These are phyloP conservation scores for Lingula anatina DNA, from an alignment of 2,888 invertebrate genomes.

Conservation along the genomic window DNA sequence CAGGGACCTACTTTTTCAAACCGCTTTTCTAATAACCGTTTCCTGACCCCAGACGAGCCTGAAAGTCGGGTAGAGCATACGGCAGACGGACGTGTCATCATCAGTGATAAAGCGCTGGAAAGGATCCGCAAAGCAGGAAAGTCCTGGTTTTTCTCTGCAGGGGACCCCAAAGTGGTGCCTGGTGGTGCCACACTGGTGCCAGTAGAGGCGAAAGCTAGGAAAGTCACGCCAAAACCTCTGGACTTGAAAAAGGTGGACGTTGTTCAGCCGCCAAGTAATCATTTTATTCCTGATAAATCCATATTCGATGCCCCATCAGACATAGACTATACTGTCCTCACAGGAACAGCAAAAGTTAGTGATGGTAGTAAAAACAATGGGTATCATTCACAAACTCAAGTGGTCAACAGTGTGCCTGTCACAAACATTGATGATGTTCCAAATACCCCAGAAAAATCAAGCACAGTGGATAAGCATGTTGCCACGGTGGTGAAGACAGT, in stretches of 20 bases:
- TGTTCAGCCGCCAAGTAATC: too few relatives aligned
- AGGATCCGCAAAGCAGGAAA: neutral
- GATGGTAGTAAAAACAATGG: too few relatives aligned
- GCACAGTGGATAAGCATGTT: constrained; percentile 18
- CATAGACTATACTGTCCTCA: too few relatives aligned
- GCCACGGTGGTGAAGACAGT: constrained; percentile 19
- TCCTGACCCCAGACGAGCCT: too few relatives aligned
- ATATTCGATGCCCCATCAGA: too few relatives aligned
- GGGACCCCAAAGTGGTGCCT: neutral
- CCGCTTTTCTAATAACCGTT: too few relatives aligned
- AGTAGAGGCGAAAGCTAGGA: constrained; percentile 15
- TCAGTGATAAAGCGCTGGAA: neutral
- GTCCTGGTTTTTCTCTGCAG: neutral
- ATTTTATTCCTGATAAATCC: too few relatives aligned
- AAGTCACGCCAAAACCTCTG: constrained; percentile 5
- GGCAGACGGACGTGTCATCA: neutral
- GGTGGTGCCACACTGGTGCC: constrained; percentile 15
- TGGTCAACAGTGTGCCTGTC: constrained; percentile 15
- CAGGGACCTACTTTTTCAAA: too few relatives aligned
- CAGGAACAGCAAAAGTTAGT: too few relatives aligned
- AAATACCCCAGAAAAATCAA: constrained; percentile 3
- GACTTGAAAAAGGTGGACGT: too few relatives aligned
- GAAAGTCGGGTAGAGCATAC: neutral
- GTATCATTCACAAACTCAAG: constrained; percentile 7
- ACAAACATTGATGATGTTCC: constrained; percentile 27